These are phyloP conservation scores for Shargacucullia verbasci DNA, from an alignment of 2,888 invertebrate species.

Conservation along the genomic window DNA sequence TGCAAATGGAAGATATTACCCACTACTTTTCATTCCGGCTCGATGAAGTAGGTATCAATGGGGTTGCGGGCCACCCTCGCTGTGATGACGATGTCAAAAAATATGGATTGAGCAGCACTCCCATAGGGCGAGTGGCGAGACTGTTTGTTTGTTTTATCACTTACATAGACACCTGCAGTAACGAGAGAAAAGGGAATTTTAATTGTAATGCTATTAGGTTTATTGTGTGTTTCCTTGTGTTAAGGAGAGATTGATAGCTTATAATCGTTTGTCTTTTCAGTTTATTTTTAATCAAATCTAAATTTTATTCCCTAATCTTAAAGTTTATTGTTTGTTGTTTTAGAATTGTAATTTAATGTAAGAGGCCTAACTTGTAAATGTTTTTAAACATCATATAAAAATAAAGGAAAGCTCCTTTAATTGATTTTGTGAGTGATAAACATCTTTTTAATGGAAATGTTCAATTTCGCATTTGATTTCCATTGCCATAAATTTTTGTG, in stretches of 20 bases:
- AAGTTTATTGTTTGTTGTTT: no score
- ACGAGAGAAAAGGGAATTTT: constrained; percentile 17
- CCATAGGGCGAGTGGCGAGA: constrained; percentile 35
- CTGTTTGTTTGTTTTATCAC: constrained; percentile 60
- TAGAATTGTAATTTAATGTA: no score
- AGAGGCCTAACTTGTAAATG: no score
- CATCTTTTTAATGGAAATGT: no score
- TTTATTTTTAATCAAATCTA: no score
- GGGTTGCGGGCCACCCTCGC: constrained; percentile 66
- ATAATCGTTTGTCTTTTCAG: no score
- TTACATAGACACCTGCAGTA: constrained; percentile 42
- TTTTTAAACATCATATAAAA: no score
- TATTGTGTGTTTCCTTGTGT: constrained; percentile 19
- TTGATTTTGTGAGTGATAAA: no score
- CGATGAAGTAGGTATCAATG: constrained; percentile 76
- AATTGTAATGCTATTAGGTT: constrained; percentile 24
- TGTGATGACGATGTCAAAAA: constrained; percentile 71
- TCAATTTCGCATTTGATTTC: no score
- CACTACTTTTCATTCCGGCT: constrained; percentile 85
- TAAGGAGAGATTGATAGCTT: not conserved
- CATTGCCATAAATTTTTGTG: not conserved
- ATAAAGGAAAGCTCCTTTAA: no score
- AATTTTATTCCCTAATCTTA: no score
- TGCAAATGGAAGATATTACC: constrained; percentile 86
- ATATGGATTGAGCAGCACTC: constrained; percentile 59